These are phyloP conservation scores for Gymnorhina tibicen DNA, from an alignment of 2,113 vertebrate species.

Conservation along the genomic window DNA sequence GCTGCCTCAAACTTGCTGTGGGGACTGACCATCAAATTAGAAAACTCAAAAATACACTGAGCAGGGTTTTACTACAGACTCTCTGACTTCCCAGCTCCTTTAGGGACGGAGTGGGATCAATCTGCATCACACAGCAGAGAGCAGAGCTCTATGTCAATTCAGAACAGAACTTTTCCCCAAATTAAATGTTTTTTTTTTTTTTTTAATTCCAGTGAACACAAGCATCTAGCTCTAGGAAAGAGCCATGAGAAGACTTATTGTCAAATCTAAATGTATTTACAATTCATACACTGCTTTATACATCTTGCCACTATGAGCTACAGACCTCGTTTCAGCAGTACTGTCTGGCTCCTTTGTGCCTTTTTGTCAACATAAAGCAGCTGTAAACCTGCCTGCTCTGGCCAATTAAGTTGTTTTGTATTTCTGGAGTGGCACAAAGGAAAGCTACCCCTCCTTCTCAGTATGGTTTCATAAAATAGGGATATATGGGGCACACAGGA, in stretches of 20 bases:
- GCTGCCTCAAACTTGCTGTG: not conserved
- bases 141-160: not conserved
- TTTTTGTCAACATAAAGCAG: not conserved
- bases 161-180: not conserved
- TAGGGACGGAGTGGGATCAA: not conserved
- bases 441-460: not conserved
- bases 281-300: not conserved
- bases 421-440: conserved; percentile 4
- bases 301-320: not conserved
- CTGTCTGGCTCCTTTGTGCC: not conserved
- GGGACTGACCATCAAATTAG: not conserved
- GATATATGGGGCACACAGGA: not conserved
- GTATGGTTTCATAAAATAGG: not conserved
- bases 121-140: not conserved
- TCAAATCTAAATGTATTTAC: not conserved
- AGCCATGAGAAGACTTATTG: not conserved
- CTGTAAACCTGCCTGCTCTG: conserved; percentile 24
- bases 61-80: not conserved
- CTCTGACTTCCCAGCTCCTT: not conserved
- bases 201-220: not conserved
- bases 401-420: conserved; percentile 26
- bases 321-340: not conserved
- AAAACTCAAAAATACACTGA: not conserved
- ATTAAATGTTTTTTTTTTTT: not conserved
- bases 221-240: not conserved